Percentiles rank a stretch among this genome's conserved stretches.
phyloP scores from a whole-genome alignment of 1,140 invertebrate genomes.

The Camponotus floridanus region DNA sequence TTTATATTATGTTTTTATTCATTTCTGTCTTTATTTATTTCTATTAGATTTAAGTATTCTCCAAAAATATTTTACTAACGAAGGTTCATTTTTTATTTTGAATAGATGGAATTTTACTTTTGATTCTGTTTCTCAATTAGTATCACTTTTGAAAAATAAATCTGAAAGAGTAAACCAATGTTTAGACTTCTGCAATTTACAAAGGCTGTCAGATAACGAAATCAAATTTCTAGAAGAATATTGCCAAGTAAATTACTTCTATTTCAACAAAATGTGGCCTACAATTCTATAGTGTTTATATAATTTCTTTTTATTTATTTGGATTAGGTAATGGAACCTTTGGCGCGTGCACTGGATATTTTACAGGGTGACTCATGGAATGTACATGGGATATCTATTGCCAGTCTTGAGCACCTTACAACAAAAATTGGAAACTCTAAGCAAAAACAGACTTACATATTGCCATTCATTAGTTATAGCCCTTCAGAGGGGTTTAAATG shows the following conservation, averaged over 20 bases:
- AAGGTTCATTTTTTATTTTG: not conserved
- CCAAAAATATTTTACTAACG: not conserved
- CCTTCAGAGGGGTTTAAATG: not conserved
- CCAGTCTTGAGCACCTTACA: not conserved
- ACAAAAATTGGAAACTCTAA: constrained; percentile 11
- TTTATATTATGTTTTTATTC: not conserved
- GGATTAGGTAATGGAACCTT: constrained; percentile 32
- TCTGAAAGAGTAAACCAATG: constrained; percentile 9
- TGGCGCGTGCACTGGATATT: constrained; percentile 5
- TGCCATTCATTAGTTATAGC: not conserved
- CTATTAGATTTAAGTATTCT: too few species aligned
- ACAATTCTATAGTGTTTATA: too few species aligned
- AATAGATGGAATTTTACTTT: constrained; percentile 35
- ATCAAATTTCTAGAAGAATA: constrained; percentile 12
- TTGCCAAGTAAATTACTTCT: not conserved
- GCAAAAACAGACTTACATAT: not conserved
- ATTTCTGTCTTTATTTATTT: not conserved
- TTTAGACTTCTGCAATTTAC: not conserved
- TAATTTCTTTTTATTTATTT: not conserved
- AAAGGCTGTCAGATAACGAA: not conserved
- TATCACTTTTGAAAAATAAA: not conserved
- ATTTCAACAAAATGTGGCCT: too few species aligned
- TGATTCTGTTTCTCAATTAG: not conserved
- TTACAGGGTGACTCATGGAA: not conserved
- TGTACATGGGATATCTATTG: not conserved